phyloP scores from a whole-genome alignment of 2,797 vertebrate species.

The Pelodytes ibericus region DNA sequence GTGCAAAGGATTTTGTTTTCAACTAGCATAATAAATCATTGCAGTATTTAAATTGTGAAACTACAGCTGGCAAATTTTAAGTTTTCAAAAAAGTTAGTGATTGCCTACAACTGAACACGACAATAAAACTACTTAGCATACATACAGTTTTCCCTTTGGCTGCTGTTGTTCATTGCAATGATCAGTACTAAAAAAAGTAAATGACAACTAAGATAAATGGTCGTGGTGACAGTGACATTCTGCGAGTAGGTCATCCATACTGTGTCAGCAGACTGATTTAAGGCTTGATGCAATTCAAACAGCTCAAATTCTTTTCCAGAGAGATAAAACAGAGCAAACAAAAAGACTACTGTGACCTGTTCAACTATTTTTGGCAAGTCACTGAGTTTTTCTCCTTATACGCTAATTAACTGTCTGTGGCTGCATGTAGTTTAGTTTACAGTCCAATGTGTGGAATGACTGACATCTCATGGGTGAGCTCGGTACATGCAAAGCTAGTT shows the following conservation, averaged over 20 bases:
- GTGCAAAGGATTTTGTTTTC: too few species aligned
- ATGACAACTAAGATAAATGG: conserved; percentile 10
- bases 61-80: too few species aligned
- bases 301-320: conserved; percentile 25
- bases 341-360: conserved; percentile 30
- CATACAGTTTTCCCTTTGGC: background rate
- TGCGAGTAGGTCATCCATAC: conserved; percentile 13
- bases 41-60: too few species aligned
- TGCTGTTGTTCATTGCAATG: conserved; percentile 18
- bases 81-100: too few species aligned
- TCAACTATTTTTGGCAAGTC: conserved; percentile 36
- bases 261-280: conserved; percentile 23
- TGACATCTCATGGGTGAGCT: conserved; percentile 39
- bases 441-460: background rate
- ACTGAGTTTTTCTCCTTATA: conserved; percentile 2
- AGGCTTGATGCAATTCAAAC: conserved; percentile 20
- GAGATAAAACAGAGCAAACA: conserved; percentile 42
- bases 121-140: background rate
- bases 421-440: background rate
- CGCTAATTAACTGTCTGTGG: conserved; percentile 24
- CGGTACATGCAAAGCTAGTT: too few species aligned
- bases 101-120: background rate
- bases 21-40: too few species aligned
- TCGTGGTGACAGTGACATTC: conserved; percentile 48
- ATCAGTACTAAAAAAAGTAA: conserved; percentile 24